phyloP scores from a whole-genome alignment of 2,888 invertebrate genomes.

The Caenorhabditis japonica region DNA sequence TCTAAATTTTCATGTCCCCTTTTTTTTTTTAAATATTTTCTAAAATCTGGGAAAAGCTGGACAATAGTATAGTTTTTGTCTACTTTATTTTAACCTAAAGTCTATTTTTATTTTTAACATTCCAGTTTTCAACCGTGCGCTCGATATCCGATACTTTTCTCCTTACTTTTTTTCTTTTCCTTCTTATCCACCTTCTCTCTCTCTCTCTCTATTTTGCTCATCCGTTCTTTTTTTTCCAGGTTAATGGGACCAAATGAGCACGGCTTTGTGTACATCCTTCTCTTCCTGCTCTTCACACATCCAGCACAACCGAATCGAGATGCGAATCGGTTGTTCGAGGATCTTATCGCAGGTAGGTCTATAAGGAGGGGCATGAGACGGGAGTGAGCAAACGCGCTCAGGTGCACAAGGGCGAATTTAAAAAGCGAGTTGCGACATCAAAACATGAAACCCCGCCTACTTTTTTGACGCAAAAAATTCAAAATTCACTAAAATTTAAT shows the following conservation, averaged over 20 bases:
- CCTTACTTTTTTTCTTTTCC: background rate
- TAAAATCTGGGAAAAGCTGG: too few relatives aligned
- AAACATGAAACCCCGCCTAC: too few relatives aligned
- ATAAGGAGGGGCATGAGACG: too few relatives aligned
- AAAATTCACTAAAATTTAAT: too few relatives aligned
- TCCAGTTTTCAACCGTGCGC: background rate
- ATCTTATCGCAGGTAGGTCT: conserved; percentile 62
- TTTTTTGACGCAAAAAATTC: too few relatives aligned
- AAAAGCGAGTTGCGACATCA: too few relatives aligned
- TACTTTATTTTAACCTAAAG: too few relatives aligned
- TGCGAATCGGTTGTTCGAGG: conserved; percentile 73
- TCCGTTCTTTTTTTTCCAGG: conserved; percentile 34
- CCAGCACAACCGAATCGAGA: conserved; percentile 59
- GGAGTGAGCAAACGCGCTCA: too few relatives aligned
- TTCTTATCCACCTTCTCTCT: background rate
- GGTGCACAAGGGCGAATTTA: background rate
- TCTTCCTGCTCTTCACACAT: conserved; percentile 35
- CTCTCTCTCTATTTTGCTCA: background rate
- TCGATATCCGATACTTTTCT: conserved; percentile 1
- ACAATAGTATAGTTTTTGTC: too few relatives aligned
- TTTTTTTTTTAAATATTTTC: too few relatives aligned
- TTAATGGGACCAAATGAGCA: conserved; percentile 56
- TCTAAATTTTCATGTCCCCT: too few relatives aligned
- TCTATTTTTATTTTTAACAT: too few relatives aligned
- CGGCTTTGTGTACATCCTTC: conserved; percentile 38